Evolutionary conservation across 2,113 vertebrate genomes (phyloP).

Genomic region (Apteryx mantelli): DNA sequence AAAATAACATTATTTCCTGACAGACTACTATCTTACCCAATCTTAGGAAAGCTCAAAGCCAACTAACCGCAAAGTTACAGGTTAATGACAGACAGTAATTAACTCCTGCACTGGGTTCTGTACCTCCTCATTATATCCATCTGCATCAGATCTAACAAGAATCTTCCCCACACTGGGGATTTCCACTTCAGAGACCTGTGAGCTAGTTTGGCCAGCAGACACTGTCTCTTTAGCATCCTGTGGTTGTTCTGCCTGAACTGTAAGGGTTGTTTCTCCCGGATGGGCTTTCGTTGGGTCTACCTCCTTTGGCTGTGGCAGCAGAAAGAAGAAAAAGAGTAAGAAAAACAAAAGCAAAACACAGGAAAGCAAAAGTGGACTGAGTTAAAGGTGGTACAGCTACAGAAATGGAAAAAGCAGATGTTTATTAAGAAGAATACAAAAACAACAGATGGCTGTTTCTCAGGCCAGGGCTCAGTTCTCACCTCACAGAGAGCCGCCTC

Average conservation of each 20-base stretch:
- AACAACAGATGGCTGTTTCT: neutral
- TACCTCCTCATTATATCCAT: constrained; percentile 98
- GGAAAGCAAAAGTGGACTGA: neutral
- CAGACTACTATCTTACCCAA: neutral
- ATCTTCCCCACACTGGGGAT: constrained; percentile 97
- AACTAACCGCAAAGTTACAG: neutral
- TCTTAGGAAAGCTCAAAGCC: neutral
- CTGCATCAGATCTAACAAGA: constrained; percentile 90
- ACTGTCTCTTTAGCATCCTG: constrained; percentile 47
- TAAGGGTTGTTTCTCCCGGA: constrained; percentile 45
- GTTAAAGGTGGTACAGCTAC: neutral
- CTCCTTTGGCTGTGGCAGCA: constrained; percentile 67
- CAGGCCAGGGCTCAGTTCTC: neutral
- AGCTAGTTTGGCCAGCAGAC: constrained; percentile 72
- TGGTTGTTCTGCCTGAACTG: constrained; percentile 69
- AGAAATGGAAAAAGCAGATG: neutral
- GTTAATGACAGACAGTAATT: neutral
- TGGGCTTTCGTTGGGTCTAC: constrained; percentile 65
- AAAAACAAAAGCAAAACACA: neutral
- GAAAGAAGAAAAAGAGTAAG: constrained; percentile 25
- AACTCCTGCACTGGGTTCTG: constrained; percentile 33
- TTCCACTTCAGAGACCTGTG: constrained; percentile 92
- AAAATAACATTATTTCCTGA: rapidly evolving
- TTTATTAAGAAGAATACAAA: neutral
- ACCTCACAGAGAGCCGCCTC: constrained; percentile 78